Evolutionary conservation across 2,888 invertebrate genomes (phyloP).

Genomic region (Phanerotoma sp.): DNA sequence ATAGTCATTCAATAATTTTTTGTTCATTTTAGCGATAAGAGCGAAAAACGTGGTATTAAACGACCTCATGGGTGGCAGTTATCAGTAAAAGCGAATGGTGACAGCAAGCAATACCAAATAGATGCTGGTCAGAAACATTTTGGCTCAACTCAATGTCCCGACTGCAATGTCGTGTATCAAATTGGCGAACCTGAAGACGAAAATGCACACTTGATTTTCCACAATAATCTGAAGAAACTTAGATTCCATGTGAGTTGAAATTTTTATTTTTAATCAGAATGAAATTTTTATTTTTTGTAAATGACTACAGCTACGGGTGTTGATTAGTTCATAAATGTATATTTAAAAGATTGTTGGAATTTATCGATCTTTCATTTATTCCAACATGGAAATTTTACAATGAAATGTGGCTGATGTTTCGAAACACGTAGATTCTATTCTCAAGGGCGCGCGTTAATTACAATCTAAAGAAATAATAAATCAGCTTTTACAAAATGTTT

Average conservation of each 20-base stretch:
- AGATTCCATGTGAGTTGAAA: conserved; percentile 68
- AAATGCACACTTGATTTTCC: conserved; percentile 71
- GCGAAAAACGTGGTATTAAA: conserved; percentile 35
- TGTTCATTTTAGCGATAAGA: conserved; percentile 33
- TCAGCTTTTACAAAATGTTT: neutral
- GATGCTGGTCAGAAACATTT: conserved; percentile 84
- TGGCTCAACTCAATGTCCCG: conserved; percentile 72
- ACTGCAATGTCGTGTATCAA: conserved; percentile 74
- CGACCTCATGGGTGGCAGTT: conserved; percentile 50
- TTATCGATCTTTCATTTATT: too few relatives aligned
- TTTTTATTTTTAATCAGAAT: conserved; percentile 3
- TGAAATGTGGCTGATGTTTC: too few relatives aligned
- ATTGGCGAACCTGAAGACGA: conserved; percentile 80
- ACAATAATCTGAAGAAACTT: conserved; percentile 67
- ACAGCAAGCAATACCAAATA: conserved; percentile 70
- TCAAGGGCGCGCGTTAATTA: too few relatives aligned
- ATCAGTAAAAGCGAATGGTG: conserved; percentile 57
- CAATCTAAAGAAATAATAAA: too few relatives aligned
- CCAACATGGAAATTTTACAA: too few relatives aligned
- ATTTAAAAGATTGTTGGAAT: too few relatives aligned
- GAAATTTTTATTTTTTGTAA: too few relatives aligned
- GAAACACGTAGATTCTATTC: too few relatives aligned
- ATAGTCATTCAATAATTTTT: conserved; percentile 6
- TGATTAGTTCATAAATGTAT: too few relatives aligned
- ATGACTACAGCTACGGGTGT: too few relatives aligned